Conservation (phyloP, 2,797 vertebrate species). For the Intellagama lesueurii region DNA sequence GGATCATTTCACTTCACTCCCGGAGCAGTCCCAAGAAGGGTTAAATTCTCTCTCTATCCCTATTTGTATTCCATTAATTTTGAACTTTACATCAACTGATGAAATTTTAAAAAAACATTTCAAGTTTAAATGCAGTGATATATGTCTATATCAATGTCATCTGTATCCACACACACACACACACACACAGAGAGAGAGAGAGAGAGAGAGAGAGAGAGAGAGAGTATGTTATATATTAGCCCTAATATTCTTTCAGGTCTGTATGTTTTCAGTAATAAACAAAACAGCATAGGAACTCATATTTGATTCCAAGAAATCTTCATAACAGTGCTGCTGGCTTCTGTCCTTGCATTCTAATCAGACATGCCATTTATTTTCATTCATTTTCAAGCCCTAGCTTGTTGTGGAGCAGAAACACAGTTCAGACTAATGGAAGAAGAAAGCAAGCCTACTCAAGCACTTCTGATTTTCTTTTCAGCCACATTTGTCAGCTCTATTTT, state of each 20-base stretch:
- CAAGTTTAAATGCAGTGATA: too few species aligned
- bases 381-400: neutral
- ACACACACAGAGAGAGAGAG: too few species aligned
- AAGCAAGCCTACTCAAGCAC: neutral
- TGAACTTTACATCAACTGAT: neutral
- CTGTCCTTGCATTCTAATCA: neutral
- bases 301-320: neutral
- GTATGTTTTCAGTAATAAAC: constrained; percentile 7
- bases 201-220: too few species aligned
- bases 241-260: neutral
- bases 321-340: neutral
- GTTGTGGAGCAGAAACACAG: neutral
- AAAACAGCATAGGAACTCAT: neutral
- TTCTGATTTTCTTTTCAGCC: constrained; percentile 4
- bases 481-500: constrained; percentile 13
- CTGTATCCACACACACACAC: too few species aligned
- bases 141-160: neutral
- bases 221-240: neutral
- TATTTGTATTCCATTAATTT: neutral
- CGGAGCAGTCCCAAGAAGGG: neutral
- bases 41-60: neutral
- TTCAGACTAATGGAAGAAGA: neutral
- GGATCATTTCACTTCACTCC: neutral
- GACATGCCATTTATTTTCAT: neutral
- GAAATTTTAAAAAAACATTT: neutral